A percentile compares a stretch with the other conserved stretches of the same genome.
These are phyloP conservation scores for Mareca strepera DNA, from an alignment of 2,797 vertebrate genomes.

Conservation along the genomic window DNA sequence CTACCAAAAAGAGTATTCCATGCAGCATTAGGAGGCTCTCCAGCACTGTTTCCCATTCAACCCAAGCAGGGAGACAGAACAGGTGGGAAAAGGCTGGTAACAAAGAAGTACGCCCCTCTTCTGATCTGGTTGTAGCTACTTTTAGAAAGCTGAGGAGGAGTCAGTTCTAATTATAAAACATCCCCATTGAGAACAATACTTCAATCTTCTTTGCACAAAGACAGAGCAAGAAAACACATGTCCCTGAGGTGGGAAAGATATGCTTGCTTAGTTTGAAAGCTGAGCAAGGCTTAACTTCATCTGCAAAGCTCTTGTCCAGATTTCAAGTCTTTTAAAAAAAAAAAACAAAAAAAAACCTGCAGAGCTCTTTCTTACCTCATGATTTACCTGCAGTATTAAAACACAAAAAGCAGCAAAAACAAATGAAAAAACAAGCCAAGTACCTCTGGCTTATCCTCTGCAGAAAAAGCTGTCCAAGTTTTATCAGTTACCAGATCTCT, in stretches of 20 bases:
- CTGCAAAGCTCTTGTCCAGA: not conserved
- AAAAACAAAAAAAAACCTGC: not conserved
- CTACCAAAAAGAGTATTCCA: not conserved
- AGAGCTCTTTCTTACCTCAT: not conserved
- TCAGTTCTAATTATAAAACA: slow-evolving; percentile 38
- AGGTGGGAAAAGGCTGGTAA: not conserved
- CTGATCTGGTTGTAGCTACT: not conserved
- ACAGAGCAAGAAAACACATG: not conserved
- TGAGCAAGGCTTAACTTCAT: not conserved
- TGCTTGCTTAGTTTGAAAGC: not conserved
- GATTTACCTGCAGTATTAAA: not conserved
- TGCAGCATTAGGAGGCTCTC: not conserved
- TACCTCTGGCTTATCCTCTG: not conserved
- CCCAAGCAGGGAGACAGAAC: not conserved
- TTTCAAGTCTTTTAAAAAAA: not conserved
- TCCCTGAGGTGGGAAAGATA: not conserved
- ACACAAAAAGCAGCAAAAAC: not conserved
- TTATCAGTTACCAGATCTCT: not conserved
- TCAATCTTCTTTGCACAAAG: slow-evolving; percentile 18
- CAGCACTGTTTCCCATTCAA: not conserved
- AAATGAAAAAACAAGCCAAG: not conserved
- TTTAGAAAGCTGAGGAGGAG: slow-evolving; percentile 44
- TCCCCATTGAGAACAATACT: slow-evolving; percentile 16
- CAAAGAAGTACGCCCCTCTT: not conserved
- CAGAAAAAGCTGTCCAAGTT: not conserved